These are phyloP conservation scores for Drosophila percnosoma DNA, from an alignment of 2,888 invertebrate species.

Conservation along the genomic window DNA sequence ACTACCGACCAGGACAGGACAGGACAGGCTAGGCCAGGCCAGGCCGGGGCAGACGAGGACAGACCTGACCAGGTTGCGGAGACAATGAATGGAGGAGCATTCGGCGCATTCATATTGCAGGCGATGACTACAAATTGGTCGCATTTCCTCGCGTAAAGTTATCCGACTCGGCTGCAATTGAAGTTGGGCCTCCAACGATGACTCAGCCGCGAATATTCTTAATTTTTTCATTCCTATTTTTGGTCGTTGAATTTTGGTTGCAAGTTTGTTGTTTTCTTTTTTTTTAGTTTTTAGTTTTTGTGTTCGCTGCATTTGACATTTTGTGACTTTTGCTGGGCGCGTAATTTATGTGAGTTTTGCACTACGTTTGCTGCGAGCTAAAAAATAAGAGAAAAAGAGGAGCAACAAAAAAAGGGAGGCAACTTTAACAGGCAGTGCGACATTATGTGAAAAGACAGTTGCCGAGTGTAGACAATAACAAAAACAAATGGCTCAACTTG, in stretches of 20 bases:
- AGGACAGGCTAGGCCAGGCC: neutral
- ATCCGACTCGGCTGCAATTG: conserved; percentile 4
- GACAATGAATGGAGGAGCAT: conserved; percentile 11
- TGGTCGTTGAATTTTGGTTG: conserved; percentile 58
- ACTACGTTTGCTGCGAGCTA: conserved; percentile 49
- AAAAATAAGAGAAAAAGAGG: neutral
- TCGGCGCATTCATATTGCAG: conserved; percentile 41
- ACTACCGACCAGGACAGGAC: neutral
- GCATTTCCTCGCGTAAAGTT: conserved; percentile 64
- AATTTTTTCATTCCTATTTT: conserved; percentile 42
- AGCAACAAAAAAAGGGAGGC: conserved; percentile 18
- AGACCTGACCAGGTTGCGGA: conserved; percentile 7
- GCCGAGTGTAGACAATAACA: conserved; percentile 49
- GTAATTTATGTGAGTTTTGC: conserved; percentile 79
- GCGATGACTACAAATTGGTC: conserved; percentile 70
- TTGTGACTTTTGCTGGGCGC: conserved; percentile 71
- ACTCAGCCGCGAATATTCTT: conserved; percentile 44
- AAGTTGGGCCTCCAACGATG: conserved; percentile 30
- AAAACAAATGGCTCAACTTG: conserved; percentile 66
- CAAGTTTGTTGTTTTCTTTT: conserved; percentile 36
- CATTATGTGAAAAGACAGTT: conserved; percentile 71
- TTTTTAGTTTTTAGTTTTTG: conserved; percentile 28
- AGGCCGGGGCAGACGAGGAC: neutral
- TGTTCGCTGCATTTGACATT: conserved; percentile 74
- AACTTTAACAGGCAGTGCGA: conserved; percentile 64